A percentile compares a stretch with the other conserved stretches of the same genome.
Evolutionary conservation across 1,140 invertebrate genomes (phyloP).

Genomic region (Lepidostoma basale): DNA sequence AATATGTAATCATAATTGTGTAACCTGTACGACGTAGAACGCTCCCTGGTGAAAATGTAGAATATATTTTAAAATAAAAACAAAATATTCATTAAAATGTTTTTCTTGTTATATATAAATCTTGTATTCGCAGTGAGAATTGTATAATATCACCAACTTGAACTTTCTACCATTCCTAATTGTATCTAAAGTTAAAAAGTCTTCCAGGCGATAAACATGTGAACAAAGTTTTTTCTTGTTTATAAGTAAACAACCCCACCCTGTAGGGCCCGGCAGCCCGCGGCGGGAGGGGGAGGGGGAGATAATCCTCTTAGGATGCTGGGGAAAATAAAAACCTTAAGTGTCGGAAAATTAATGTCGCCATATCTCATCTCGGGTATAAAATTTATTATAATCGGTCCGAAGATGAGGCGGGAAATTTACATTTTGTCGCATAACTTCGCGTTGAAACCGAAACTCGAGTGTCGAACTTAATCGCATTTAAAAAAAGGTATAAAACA

Average conservation of each 20-base stretch:
- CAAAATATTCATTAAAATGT: too few relatives aligned
- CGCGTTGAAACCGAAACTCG: not conserved
- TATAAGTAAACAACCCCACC: not conserved
- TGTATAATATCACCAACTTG: too few relatives aligned
- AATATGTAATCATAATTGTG: too few relatives aligned
- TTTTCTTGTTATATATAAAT: too few relatives aligned
- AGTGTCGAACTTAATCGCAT: not conserved
- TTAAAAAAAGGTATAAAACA: too few relatives aligned
- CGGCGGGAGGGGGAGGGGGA: not conserved
- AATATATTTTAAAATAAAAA: too few relatives aligned
- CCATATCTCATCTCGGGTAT: not conserved
- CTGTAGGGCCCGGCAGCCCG: not conserved
- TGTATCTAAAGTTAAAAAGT: not conserved
- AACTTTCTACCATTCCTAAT: too few relatives aligned
- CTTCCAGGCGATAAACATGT: not conserved
- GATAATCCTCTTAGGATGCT: not conserved
- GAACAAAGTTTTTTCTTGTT: not conserved
- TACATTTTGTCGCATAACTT: not conserved
- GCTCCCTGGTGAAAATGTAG: too few relatives aligned
- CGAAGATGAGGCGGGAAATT: slow-evolving; percentile 7
- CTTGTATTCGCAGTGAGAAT: too few relatives aligned
- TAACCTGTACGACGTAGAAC: too few relatives aligned
- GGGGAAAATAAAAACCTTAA: slow-evolving; percentile 17
- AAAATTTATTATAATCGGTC: slow-evolving; percentile 16
- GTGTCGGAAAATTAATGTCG: slow-evolving; percentile 17